Evolutionary conservation across 2,888 invertebrate genomes (phyloP), one percentile per base, ranked within the genome.

Genomic region (Teinopalpus imperialis): DNA sequence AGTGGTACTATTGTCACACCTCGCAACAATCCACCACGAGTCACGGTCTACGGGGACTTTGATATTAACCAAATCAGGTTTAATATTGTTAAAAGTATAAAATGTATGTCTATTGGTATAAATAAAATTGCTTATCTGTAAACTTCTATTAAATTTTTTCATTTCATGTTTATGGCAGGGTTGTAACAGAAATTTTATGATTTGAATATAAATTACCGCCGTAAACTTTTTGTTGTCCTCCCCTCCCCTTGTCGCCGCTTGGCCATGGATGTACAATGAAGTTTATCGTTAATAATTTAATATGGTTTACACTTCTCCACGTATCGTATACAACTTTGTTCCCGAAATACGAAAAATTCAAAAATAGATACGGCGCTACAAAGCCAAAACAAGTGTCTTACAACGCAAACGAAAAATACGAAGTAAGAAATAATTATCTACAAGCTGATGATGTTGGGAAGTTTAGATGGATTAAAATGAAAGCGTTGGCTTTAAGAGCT

Each of bases 361-460:
- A 18, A 21, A 21, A 9, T 34, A 34, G 9, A 31, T 3, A 31
- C 6, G 9, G 1, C 2, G 18, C 9, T 6, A 16, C 16, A 31
- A 18, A 18, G 5, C 1, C 31, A 31, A 31, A n/a, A 18, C 10
- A 21, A n/a, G n/a, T 2, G 12, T 4, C 12, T 3, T 34, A 20
- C 3, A 14, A 40, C 8, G 9, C 7, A 1, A 40, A 8, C 2
- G 12, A 40, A 13, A 30, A 30, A 30, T 30, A 21, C 3, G 9
- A 29, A 8, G 21, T 40, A 5, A 12, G 40, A 23, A 40, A 40
- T 9, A 30, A 23, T 14, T 40, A 40, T 18, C 30, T 40, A 1
- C n/a, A 30, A 29, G 7, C 2, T 2, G 14, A 7, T 0, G 40
- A 40, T 5, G 14, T 8, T 5, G 4, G 8, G 2, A 30, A 40